Conservation (phyloP, 2,113 vertebrate genomes). For the Megalops atlanticus region DNA sequence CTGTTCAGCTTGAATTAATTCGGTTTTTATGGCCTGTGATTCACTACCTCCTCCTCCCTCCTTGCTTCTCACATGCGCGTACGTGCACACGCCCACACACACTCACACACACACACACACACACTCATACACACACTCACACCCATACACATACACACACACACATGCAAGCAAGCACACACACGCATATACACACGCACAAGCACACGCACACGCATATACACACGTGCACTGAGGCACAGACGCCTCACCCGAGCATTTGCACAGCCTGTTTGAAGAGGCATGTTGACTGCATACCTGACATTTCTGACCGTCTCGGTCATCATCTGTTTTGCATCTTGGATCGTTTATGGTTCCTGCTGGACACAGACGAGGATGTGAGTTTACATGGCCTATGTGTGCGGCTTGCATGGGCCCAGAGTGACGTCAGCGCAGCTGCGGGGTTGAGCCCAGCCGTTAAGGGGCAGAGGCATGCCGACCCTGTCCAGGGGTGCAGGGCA, state of each 20-base stretch:
- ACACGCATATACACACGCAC: neutral
- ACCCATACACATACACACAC: neutral
- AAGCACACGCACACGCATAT: neutral
- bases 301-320: conserved; percentile 5
- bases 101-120: neutral
- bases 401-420: neutral
- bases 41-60: neutral
- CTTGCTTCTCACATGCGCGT: neutral
- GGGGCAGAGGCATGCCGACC: neutral
- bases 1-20: neutral
- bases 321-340: conserved; percentile 17
- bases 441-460: neutral
- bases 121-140: neutral
- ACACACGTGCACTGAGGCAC: neutral
- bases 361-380: conserved; percentile 19
- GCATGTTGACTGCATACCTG: neutral
- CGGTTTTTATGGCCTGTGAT: neutral
- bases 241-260: neutral
- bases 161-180: neutral
- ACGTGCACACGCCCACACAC: neutral
- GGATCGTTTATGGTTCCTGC: conserved; percentile 26
- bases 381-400: neutral
- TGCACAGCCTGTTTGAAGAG: neutral
- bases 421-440: conserved; percentile 31
- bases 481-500: neutral